Conservation (phyloP, 2,797 vertebrate genomes). For the Rhinichthys osculus region DNA sequence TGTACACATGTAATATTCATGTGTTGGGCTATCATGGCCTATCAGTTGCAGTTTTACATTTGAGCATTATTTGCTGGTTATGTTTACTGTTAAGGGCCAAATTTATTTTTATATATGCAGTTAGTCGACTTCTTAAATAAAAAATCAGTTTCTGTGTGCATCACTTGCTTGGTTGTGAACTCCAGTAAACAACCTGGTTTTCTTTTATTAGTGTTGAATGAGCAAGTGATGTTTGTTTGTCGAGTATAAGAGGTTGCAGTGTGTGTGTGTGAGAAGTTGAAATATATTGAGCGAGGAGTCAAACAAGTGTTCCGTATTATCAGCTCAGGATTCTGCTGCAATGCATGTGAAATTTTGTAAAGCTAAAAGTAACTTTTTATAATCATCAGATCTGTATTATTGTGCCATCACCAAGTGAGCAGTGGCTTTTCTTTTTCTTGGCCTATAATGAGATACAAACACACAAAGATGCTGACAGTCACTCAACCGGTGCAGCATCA, state of each 20-base stretch:
- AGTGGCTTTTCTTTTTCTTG: constrained; percentile 7
- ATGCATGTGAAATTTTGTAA: neutral
- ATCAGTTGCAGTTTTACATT: neutral
- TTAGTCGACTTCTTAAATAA: neutral
- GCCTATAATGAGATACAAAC: constrained; percentile 31
- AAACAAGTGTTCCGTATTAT: neutral
- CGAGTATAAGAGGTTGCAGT: neutral
- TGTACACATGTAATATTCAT: constrained; percentile 7
- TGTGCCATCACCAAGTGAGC: constrained; percentile 24
- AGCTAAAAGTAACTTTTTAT: constrained; percentile 3
- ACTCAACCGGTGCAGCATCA: constrained; percentile 10
- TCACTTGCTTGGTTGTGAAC: neutral
- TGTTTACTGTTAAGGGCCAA: neutral
- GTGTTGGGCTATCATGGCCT: neutral
- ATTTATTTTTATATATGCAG: neutral
- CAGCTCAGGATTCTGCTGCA: constrained; percentile 9
- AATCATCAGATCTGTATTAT: constrained; percentile 22
- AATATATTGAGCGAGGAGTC: neutral
- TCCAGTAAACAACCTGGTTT: constrained; percentile 12
- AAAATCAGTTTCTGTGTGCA: neutral
- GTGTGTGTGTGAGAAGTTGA: neutral
- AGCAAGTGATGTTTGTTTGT: neutral
- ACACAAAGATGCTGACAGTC: constrained; percentile 31
- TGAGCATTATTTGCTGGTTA: neutral
- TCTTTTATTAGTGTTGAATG: neutral